phyloP scores from a whole-genome alignment of 2,797 vertebrate genomes.

The Cyclopterus lumpus region DNA sequence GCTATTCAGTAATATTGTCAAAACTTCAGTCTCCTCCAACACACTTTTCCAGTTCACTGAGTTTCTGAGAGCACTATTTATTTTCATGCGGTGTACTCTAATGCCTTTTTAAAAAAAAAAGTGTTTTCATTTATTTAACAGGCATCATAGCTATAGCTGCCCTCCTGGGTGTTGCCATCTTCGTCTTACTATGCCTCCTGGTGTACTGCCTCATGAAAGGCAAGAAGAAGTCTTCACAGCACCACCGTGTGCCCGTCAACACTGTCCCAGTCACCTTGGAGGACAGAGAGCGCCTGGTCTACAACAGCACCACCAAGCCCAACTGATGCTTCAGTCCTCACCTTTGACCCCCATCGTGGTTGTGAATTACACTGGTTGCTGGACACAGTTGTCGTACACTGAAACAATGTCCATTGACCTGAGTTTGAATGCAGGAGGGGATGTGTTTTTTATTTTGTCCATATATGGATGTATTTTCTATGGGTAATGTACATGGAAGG shows the following conservation, averaged over 20 bases:
- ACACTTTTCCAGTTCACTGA: constrained; percentile 25
- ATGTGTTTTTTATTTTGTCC: constrained; percentile 28
- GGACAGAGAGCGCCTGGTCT: constrained; percentile 91
- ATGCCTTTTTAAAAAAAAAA: not conserved
- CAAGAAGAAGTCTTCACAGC: constrained; percentile 72
- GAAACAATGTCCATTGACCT: constrained; percentile 38
- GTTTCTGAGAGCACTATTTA: constrained; percentile 21
- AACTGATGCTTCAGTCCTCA: constrained; percentile 80
- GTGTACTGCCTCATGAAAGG: constrained; percentile 88
- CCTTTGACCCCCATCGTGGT: constrained; percentile 17
- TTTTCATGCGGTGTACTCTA: not conserved
- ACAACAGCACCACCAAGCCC: constrained; percentile 92
- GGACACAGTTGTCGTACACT: not conserved
- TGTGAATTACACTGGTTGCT: not conserved
- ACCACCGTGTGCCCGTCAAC: constrained; percentile 81
- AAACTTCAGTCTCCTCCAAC: not conserved
- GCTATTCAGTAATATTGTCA: not conserved
- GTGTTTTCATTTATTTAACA: constrained; percentile 20
- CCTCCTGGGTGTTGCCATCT: constrained; percentile 84
- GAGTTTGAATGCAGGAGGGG: constrained; percentile 20
- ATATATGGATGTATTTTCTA: constrained; percentile 28
- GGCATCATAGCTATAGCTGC: constrained; percentile 79
- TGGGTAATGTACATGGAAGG: constrained; percentile 17
- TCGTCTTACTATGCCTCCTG: constrained; percentile 84
- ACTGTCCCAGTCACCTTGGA: constrained; percentile 81